Evolutionary conservation across 2,888 invertebrate genomes (phyloP), one percentile per base, ranked within the genome.

Genomic region (Elysia crispata): DNA sequence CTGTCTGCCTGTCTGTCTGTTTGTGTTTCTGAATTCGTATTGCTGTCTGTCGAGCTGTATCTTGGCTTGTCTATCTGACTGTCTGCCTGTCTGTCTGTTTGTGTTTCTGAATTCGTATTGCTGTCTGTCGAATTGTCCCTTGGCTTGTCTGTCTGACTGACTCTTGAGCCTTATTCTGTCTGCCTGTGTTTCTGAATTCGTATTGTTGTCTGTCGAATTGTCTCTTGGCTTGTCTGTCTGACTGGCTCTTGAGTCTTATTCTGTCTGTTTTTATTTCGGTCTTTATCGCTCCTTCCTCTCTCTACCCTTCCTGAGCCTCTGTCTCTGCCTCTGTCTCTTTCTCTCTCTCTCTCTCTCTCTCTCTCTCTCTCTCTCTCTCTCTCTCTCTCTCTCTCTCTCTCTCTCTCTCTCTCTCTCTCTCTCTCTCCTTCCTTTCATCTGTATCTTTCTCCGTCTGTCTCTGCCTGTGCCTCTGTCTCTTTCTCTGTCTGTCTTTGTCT

Each of bases 401-500:
- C 70, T 70, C 28, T 28, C 41, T 33, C 70, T 70, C 28, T 28
- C 41, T 33, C 15, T 50, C 6, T 25, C 5, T 50, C 23, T 57
- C 41, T 1, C 57, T 74, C n/a, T 23, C 41, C n/a, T 23, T 25
- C n/a, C 28, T 54, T 3, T 74, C 23, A 20, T 74, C 30, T 30
- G 50, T 25, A 1, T 74, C 28, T 57, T 74, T 74, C 28, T 5
- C 57, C 11, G 23, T 50, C 57, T 20, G 50, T 1, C 57, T 74
- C 28, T 25, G 33, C 11, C 23, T 41, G 18, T 5, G 13, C 28
- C 20, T 74, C 25, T 49, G 49, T 25, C 54, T 73, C 73, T 73
- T 73, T 25, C 54, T 73, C 73, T 73, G 49, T 25, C 41, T 70
- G 33, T 66, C 33, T 33, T 31, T 69, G n/a, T n/a, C n/a, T n/a